phyloP scores from a whole-genome alignment of 2,888 invertebrate species.

The Hirtodrosophila confusa region DNA sequence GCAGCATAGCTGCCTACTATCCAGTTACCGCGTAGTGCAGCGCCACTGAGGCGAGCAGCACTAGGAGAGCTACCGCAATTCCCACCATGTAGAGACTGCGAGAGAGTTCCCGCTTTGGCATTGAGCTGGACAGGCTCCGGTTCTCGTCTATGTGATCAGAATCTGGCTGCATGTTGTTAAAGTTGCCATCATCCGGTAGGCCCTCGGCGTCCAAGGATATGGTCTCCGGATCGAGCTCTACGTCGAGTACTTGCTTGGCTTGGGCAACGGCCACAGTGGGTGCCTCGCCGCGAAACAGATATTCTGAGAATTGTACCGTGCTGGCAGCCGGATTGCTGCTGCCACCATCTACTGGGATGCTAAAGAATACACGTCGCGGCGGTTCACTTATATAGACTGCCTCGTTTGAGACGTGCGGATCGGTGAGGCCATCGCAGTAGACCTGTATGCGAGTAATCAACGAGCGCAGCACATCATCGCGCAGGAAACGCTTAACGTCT shows the following conservation, averaged over 20 bases:
- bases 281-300: slow-evolving; percentile 95
- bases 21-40: slow-evolving; percentile 85
- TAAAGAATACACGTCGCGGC: slow-evolving; percentile 92
- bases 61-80: slow-evolving; percentile 87
- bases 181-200: slow-evolving; percentile 89
- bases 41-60: slow-evolving; percentile 86
- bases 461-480: slow-evolving; percentile 93
- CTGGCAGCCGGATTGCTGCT: not conserved
- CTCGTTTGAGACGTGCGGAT: slow-evolving; percentile 76
- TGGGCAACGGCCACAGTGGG: slow-evolving; percentile 92
- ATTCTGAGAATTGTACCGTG: slow-evolving; percentile 92
- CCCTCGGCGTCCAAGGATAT: slow-evolving; percentile 91
- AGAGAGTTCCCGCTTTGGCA: slow-evolving; percentile 86
- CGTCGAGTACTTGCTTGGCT: slow-evolving; percentile 91
- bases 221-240: slow-evolving; percentile 89
- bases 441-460: slow-evolving; percentile 93
- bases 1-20: slow-evolving; percentile 34
- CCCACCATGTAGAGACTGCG: slow-evolving; percentile 85
- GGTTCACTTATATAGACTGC: slow-evolving; percentile 91
- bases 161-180: slow-evolving; percentile 36
- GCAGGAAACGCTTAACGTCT: slow-evolving; percentile 90
- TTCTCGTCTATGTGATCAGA: slow-evolving; percentile 31
- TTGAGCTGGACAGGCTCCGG: slow-evolving; percentile 85
- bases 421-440: slow-evolving; percentile 95
- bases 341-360: slow-evolving; percentile 86